These are phyloP conservation scores for Eurystomus glaucurus DNA, from an alignment of 2,797 vertebrate genomes.

Conservation along the genomic window DNA sequence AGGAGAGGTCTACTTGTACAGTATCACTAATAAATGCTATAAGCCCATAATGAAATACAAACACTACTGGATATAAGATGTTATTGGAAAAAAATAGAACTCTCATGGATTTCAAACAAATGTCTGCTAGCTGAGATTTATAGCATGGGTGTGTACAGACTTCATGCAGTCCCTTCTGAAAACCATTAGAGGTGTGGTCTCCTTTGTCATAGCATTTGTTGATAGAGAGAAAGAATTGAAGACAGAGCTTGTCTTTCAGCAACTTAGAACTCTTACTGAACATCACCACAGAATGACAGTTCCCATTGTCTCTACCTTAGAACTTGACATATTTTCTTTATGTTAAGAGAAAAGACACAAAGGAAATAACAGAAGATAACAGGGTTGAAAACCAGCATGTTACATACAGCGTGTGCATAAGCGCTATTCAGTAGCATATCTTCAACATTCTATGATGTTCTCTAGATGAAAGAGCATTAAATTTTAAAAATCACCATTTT, in stretches of 20 bases:
- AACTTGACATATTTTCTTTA: not conserved
- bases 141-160: not conserved
- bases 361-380: not conserved
- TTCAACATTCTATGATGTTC: not conserved
- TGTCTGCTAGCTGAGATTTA: not conserved
- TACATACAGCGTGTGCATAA: not conserved
- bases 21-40: not conserved
- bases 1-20: not conserved
- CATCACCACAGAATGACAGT: not conserved
- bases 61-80: not conserved
- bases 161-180: not conserved
- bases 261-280: accelerated
- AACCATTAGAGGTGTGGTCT: not conserved
- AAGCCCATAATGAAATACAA: not conserved
- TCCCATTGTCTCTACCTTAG: not conserved
- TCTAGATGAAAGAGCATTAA: not conserved
- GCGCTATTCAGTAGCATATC: not conserved
- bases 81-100: not conserved
- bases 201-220: not conserved
- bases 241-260: accelerated
- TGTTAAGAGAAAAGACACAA: not conserved
- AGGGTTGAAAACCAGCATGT: not conserved
- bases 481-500: not conserved
- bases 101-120: not conserved
- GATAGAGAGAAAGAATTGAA: not conserved